These are phyloP conservation scores for Illadopsis cleaveri DNA, from an alignment of 2,113 vertebrate genomes.

Conservation along the genomic window DNA sequence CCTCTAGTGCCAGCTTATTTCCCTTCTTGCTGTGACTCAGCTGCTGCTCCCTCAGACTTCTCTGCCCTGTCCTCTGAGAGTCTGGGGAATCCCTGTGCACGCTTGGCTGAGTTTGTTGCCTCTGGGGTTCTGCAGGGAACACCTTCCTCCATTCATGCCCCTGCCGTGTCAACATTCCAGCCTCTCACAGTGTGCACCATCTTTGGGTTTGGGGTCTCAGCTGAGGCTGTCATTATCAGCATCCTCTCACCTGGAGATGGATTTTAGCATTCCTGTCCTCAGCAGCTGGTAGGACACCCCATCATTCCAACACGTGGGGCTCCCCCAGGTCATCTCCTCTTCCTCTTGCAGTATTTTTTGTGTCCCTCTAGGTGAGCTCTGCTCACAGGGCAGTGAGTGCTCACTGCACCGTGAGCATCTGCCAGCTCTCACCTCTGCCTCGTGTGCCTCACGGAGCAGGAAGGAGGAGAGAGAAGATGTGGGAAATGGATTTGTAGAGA, in stretches of 20 bases:
- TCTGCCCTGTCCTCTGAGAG: not conserved
- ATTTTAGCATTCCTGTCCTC: not conserved
- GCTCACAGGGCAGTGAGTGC: not conserved
- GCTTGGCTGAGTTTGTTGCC: not conserved
- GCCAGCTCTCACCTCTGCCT: not conserved
- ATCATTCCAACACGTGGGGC: not conserved
- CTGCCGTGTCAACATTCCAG: not conserved
- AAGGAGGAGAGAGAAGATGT: not conserved
- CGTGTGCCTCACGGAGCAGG: fast-evolving
- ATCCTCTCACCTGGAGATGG: not conserved
- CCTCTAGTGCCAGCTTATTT: not conserved
- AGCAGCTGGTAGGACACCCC: not conserved
- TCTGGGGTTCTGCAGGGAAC: not conserved
- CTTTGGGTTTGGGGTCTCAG: not conserved
- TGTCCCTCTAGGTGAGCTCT: not conserved
- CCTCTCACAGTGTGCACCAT: not conserved
- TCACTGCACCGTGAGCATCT: fast-evolving
- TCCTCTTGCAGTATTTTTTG: not conserved
- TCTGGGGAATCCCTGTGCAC: not conserved
- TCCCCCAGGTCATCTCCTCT: not conserved
- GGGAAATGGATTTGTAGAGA: no score
- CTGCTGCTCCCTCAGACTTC: not conserved
- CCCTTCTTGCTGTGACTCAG: not conserved
- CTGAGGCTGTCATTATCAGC: not conserved
- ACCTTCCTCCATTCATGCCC: not conserved